Evolutionary conservation across 2,797 vertebrate genomes (phyloP), one percentile per base, ranked within the genome.

Genomic region (Epinephelus malabaricus): DNA sequence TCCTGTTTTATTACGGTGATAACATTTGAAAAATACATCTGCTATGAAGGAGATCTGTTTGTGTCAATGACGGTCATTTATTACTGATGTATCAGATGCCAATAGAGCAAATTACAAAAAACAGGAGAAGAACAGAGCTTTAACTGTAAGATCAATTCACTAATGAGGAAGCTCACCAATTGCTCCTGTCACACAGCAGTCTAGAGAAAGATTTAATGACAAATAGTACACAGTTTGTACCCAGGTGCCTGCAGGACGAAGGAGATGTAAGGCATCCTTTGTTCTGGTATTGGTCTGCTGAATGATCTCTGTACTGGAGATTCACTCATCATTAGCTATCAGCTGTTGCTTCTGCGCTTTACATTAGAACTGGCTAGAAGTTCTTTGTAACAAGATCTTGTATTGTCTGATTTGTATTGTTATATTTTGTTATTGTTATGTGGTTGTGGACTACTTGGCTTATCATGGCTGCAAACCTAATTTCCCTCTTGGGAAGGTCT

Each of bases 121-220:
- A 56, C 60, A 51, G 25, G 61, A 21, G 30, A 75, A 47, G 58
- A 46, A 77, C 14, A 19, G 51, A 65, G 60, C 64, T 76, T 62
- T 21, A 17, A n/a, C 61, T 70, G 45, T 4, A 6, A 58, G 64
- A 89, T 81, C 73, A 72, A 81, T 82, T 69, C 55, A 30, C 64
- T 71, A 63, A 82, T 76, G 53, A 13, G 13, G 40, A 63, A 58
- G 45, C 54, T 76, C 6, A 9, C 10, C 10, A 18, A 30, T 78
- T 69, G 21, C 50, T 79, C 30, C 47, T 76, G 81, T 82, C 69
- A 51, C 21, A 66, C 50, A 46, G 40, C 73, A 7, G 60, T 21
- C 45, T 47, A 43, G n/a, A 25, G 50, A 49, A 27, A 67, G 21
- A 69, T 70, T 51, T 53, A 68, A 65, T 56, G 7, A 49, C 15